Percentiles rank a stretch among this genome's conserved stretches.
These are phyloP conservation scores for Ptilodon capucinus DNA, from an alignment of 2,888 invertebrate genomes.

Conservation along the genomic window DNA sequence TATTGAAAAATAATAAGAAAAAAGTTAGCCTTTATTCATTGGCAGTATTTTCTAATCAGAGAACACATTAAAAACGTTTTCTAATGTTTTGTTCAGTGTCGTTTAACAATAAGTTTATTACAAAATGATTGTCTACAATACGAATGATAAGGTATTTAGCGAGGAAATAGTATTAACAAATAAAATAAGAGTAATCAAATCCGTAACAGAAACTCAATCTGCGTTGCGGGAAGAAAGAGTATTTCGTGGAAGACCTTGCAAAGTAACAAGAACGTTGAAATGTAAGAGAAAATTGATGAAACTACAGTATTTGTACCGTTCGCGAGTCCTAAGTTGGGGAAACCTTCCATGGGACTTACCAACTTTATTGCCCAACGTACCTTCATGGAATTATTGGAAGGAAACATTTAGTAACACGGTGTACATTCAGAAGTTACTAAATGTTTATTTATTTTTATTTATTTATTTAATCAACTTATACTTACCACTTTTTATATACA, in stretches of 20 bases:
- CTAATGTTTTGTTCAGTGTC: background rate
- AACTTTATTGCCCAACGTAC: constrained; percentile 1
- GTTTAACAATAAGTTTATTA: background rate
- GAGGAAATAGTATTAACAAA: background rate
- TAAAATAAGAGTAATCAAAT: constrained; percentile 5
- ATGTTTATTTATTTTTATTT: too few species aligned
- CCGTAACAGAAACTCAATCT: constrained; percentile 15
- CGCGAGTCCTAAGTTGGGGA: constrained; percentile 1
- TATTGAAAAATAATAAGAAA: background rate
- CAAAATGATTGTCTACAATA: background rate
- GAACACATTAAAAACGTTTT: background rate
- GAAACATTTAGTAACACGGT: too few species aligned
- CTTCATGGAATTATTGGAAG: background rate
- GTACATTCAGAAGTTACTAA: background rate
- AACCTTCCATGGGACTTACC: background rate
- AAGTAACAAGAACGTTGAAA: constrained; percentile 17
- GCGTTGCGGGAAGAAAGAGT: constrained; percentile 15
- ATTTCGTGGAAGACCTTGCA: constrained; percentile 10
- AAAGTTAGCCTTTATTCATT: background rate
- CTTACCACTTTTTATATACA: too few species aligned
- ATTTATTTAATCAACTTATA: too few species aligned
- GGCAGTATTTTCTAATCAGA: background rate
- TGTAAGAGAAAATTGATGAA: constrained; percentile 17
- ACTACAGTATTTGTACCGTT: constrained; percentile 8
- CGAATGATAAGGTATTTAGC: background rate